phyloP scores from a whole-genome alignment of 2,888 invertebrate species.

The Coelopa pilipes region DNA sequence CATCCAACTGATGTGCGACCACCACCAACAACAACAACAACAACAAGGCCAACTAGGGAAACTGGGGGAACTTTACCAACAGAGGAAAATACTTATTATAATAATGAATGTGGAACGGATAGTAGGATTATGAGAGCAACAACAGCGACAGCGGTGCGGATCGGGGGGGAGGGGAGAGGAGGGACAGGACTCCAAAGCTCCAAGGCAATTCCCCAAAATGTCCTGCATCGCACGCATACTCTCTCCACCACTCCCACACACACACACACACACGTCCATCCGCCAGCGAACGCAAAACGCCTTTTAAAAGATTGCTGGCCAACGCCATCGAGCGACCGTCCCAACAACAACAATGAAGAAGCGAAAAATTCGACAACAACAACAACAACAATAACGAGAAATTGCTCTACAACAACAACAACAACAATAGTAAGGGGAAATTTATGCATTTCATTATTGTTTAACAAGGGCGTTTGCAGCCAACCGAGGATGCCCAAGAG shows the following conservation, averaged over 20 bases:
- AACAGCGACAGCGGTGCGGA: not conserved
- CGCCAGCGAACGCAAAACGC: no score
- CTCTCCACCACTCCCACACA: no score
- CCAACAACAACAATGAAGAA: no score
- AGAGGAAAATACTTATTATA: not conserved
- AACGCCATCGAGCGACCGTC: no score
- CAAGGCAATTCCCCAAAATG: no score
- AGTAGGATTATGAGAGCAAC: not conserved
- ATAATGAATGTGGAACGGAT: not conserved
- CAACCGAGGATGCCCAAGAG: not conserved
- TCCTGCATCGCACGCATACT: no score
- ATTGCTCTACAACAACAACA: not conserved
- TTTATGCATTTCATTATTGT: not conserved
- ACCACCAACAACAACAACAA: not conserved
- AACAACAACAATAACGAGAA: no score
- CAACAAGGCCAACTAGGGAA: not conserved
- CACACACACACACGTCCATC: no score
- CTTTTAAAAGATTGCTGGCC: no score
- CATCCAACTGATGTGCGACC: not conserved
- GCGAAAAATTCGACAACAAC: no score
- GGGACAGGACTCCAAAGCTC: no score
- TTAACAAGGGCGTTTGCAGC: not conserved
- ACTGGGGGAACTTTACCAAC: not conserved
- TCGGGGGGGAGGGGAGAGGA: no score
- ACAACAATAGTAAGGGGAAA: not conserved